phyloP scores from a whole-genome alignment of 2,113 vertebrate genomes.

The Mus pahari region DNA sequence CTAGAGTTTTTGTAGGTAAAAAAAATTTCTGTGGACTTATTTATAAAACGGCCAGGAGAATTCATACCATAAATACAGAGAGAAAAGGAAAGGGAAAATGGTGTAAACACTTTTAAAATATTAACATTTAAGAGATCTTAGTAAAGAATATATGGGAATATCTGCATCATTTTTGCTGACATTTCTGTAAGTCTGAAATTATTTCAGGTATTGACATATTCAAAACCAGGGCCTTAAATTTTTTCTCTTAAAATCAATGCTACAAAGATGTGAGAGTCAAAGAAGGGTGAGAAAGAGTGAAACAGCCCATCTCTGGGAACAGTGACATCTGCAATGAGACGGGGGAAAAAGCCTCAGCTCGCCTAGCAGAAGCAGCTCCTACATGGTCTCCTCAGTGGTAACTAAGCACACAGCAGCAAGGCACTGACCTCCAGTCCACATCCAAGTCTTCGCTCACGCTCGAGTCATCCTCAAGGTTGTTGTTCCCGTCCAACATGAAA shows the following conservation, averaged over 20 bases:
- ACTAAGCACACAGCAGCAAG: too few species aligned
- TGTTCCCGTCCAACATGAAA: constrained; percentile 89
- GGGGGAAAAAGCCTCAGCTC: not conserved
- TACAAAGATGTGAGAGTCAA: constrained; percentile 17
- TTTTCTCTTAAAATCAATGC: constrained; percentile 41
- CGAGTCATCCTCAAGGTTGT: constrained; percentile 90
- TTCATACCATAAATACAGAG: not conserved
- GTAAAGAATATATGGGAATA: not conserved
- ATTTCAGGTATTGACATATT: constrained; percentile 28
- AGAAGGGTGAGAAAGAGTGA: not conserved
- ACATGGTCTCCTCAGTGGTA: not conserved
- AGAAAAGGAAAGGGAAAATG: not conserved
- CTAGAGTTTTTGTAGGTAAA: not conserved
- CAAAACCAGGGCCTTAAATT: constrained; percentile 21
- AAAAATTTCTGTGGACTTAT: constrained; percentile 10
- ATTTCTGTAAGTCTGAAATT: constrained; percentile 27
- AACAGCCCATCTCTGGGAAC: not conserved
- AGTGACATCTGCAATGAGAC: not conserved
- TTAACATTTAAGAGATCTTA: not conserved
- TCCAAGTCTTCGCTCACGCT: constrained; percentile 90
- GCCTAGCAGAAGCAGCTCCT: not conserved
- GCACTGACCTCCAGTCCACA: constrained; percentile 89
- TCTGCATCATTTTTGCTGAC: not conserved
- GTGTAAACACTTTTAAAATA: not conserved
- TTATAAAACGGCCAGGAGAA: not conserved